Evolutionary conservation across 2,888 invertebrate species (phyloP).

Genomic region (Eretmocerus hayati): DNA sequence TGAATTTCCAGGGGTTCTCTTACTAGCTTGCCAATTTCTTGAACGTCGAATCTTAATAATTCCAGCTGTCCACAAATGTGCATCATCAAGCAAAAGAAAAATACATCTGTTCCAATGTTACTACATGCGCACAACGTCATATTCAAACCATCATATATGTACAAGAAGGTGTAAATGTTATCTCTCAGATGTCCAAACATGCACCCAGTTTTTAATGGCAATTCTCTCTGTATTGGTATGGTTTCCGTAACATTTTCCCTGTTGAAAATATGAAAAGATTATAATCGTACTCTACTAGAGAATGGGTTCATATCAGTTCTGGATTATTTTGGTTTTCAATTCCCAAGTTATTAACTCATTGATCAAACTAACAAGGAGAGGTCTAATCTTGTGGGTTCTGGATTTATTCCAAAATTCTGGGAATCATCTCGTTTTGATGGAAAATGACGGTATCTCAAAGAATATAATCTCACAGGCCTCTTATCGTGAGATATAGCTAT

Average conservation of each 20-base stretch:
- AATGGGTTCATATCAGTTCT: no score
- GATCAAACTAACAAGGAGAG: no score
- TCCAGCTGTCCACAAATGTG: slow-evolving; percentile 41
- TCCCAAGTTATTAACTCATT: no score
- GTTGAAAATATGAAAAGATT: slow-evolving; percentile 7
- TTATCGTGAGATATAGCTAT: no score
- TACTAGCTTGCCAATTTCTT: slow-evolving; percentile 13
- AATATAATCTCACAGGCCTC: no score
- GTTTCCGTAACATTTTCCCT: background rate
- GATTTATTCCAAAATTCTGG: no score
- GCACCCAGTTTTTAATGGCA: slow-evolving; percentile 23
- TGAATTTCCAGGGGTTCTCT: slow-evolving; percentile 3
- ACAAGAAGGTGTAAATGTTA: slow-evolving; percentile 14
- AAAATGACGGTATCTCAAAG: no score
- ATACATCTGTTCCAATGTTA: slow-evolving; percentile 32
- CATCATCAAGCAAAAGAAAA: slow-evolving; percentile 36
- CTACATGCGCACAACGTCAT: slow-evolving; percentile 11
- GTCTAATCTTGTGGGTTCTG: no score
- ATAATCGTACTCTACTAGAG: background rate
- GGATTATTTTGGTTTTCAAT: no score
- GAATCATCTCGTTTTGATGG: no score
- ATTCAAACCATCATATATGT: slow-evolving; percentile 6
- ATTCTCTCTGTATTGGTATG: background rate
- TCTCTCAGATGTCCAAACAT: slow-evolving; percentile 15
- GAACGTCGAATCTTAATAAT: slow-evolving; percentile 29